Evolutionary conservation across 37 sponge, comb jelly and placozoan genomes (phyloP).

Genomic region (Diacarnus erythraeanus): DNA sequence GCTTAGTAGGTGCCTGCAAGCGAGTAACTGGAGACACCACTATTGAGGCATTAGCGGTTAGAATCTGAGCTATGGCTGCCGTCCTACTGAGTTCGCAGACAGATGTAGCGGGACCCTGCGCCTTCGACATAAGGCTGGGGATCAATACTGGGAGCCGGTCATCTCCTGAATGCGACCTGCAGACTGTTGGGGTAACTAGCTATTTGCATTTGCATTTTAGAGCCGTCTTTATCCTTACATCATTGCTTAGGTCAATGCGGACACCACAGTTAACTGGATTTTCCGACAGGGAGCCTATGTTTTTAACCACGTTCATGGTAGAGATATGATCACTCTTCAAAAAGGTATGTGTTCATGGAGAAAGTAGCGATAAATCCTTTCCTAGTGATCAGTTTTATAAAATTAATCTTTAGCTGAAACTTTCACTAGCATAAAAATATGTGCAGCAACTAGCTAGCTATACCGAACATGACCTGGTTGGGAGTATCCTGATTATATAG

Average conservation of each 20-base stretch:
- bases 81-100: too few species aligned
- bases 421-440: too few species aligned
- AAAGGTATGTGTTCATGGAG: too few species aligned
- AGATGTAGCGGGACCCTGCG: slow-evolving; percentile 18
- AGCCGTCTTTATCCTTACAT: neutral
- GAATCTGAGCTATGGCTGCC: too few species aligned
- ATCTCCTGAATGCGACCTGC: slow-evolving; percentile 23
- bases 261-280: slow-evolving; percentile 31
- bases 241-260: slow-evolving; percentile 22
- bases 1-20: too few species aligned
- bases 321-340: slow-evolving; percentile 3
- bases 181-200: slow-evolving; percentile 10
- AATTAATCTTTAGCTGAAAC: too few species aligned
- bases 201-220: neutral
- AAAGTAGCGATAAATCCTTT: too few species aligned
- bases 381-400: neutral
- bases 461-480: too few species aligned
- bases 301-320: slow-evolving; percentile 5
- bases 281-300: slow-evolving; percentile 35
- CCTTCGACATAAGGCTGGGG: slow-evolving; percentile 28
- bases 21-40: too few species aligned
- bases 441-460: too few species aligned
- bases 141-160: slow-evolving; percentile 22
- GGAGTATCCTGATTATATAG: too few species aligned
- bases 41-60: too few species aligned